A percentile compares a stretch with the other conserved stretches of the same genome.
Conservation (phyloP, 2,797 vertebrate species). For the Channallabes apus region DNA sequence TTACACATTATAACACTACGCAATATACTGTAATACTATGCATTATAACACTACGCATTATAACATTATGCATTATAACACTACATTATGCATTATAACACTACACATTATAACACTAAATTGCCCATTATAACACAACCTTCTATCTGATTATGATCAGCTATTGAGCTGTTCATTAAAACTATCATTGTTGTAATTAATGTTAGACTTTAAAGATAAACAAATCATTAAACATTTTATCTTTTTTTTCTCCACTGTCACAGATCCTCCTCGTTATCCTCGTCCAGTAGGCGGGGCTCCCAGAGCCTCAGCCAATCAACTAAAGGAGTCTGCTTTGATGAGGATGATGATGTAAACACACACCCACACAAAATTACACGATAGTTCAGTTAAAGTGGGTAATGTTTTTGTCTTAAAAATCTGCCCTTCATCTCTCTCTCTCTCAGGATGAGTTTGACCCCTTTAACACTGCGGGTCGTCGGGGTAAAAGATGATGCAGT, state of each 20-base stretch:
- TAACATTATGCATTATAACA: no score
- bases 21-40: no score
- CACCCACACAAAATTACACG: not conserved
- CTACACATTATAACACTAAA: no score
- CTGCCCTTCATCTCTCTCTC: not conserved
- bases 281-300: constrained; percentile 63
- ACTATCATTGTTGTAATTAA: not conserved
- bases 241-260: not conserved
- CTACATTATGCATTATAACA: no score
- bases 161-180: not conserved
- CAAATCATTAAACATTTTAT: not conserved
- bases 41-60: no score
- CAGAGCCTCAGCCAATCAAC: constrained; percentile 72
- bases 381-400: not conserved
- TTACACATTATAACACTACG: no score
- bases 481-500: constrained; percentile 53
- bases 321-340: constrained; percentile 72
- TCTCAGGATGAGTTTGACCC: constrained; percentile 72
- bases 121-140: no score
- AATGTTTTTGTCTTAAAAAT: not conserved
- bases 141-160: no score
- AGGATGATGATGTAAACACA: constrained; percentile 64
- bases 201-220: not conserved
- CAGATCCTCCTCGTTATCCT: constrained; percentile 59
- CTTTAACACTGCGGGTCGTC: constrained; percentile 67